These are phyloP conservation scores for Pipa parva DNA, from an alignment of 2,113 vertebrate genomes.

Conservation along the genomic window DNA sequence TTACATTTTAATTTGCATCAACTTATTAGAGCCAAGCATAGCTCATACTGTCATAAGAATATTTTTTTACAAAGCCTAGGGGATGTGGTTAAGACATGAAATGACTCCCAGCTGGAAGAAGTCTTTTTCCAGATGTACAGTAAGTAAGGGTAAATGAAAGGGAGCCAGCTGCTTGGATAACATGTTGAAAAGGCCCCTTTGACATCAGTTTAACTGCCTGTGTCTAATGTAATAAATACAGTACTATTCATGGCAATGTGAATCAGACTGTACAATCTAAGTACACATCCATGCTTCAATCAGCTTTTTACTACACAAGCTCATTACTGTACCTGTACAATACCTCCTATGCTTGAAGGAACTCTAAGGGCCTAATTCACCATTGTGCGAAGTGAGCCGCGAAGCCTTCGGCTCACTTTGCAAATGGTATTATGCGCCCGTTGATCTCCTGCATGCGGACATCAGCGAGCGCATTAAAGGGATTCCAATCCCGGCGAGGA, in stretches of 20 bases:
- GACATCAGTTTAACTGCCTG: conserved; percentile 46
- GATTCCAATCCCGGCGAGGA: too few relatives aligned
- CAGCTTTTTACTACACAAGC: conserved; percentile 31
- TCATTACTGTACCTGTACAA: conserved; percentile 18
- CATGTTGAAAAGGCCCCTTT: conserved; percentile 58
- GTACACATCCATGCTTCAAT: conserved; percentile 29
- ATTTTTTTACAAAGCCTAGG: conserved; percentile 55
- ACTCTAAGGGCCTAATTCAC: too few relatives aligned
- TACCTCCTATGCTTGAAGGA: background rate
- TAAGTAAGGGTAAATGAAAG: conserved; percentile 57
- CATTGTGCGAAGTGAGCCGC: too few relatives aligned
- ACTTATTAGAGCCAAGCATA: conserved; percentile 46
- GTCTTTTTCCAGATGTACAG: conserved; percentile 60
- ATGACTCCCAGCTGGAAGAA: conserved; percentile 69
- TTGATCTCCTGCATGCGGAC: too few relatives aligned
- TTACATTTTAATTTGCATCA: conserved; percentile 46
- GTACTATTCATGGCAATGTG: conserved; percentile 53
- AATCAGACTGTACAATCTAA: conserved; percentile 46
- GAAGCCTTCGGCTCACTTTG: too few relatives aligned
- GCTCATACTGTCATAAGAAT: conserved; percentile 50
- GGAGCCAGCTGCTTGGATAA: conserved; percentile 62
- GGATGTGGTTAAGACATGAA: conserved; percentile 60
- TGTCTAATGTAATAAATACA: conserved; percentile 58
- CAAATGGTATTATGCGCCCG: too few relatives aligned
- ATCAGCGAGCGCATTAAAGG: too few relatives aligned